phyloP scores from a whole-genome alignment of 2,113 vertebrate species.

The Larimichthys crocea region DNA sequence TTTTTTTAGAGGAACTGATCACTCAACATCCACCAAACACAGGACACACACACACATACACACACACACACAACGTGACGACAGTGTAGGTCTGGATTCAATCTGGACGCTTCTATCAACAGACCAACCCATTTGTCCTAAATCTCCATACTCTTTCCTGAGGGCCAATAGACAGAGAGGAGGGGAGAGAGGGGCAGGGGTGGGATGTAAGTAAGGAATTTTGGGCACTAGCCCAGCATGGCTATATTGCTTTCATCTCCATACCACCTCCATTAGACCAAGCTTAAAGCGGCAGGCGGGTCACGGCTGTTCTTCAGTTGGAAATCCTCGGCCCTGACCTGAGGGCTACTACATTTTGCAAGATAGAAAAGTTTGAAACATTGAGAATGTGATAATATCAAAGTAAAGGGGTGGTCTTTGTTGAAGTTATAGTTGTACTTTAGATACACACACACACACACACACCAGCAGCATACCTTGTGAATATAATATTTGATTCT shows the following conservation, averaged over 20 bases:
- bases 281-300: slow-evolving; percentile 17
- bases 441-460: background rate
- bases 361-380: background rate
- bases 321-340: background rate
- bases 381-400: background rate
- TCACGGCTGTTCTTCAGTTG: background rate
- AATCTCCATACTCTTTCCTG: slow-evolving; percentile 57
- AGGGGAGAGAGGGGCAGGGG: background rate
- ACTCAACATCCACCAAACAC: slow-evolving; percentile 30
- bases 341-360: background rate
- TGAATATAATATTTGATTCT: background rate
- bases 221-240: slow-evolving; percentile 4
- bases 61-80: slow-evolving; percentile 46
- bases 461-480: background rate
- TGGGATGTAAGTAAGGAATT: slow-evolving; percentile 34
- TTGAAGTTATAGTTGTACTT: background rate
- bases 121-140: slow-evolving; percentile 64
- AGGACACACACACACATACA: slow-evolving; percentile 34
- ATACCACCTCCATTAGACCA: slow-evolving; percentile 29
- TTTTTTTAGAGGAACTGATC: slow-evolving; percentile 51
- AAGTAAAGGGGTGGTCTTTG: background rate
- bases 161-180: slow-evolving; percentile 38
- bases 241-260: slow-evolving; percentile 50
- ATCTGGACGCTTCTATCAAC: slow-evolving; percentile 73
- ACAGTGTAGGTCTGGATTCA: slow-evolving; percentile 73